Evolutionary conservation across 2,113 vertebrate genomes (phyloP), one percentile per base, ranked within the genome.

Genomic region (Orthochromis malagaraziensis): DNA sequence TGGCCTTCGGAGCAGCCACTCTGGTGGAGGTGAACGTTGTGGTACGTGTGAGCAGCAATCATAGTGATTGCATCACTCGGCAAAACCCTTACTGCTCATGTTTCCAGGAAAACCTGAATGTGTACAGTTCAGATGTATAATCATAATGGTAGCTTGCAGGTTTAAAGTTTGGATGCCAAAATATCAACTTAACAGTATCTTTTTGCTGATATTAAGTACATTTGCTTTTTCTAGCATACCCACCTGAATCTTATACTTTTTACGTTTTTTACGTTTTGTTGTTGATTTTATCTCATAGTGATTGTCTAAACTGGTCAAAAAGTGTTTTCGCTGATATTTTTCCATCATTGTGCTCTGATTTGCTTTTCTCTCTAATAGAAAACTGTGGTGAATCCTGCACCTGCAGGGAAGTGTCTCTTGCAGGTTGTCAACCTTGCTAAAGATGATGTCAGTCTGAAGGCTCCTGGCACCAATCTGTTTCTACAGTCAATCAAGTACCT

Each of bases 1-100:
- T 99, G 92, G 98, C 98, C 0, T 99, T 99, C 63, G 96, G 94
- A 89, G 96, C 97, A 51, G 98, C 98, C 82, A 96, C 98, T 4
- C 3, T 97, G 73, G 96, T 99, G 91, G 98, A 99, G 95, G 40
- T 98, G 87, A 97, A 97, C 85, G 97, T 98, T 73, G 96, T 97
- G 94, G 98, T 99, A 95, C 85, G 98, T 93, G 53, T 40, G 31
- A 77, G 14, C 14, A 60, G 2, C 4, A 57, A n/a, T 75, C 51
- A 24, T 12, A 16, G 42, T 7, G 58, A 63, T 26, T 26, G 38
- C 9, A 26, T 29, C 38, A 45, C 2, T 47, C 13, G 6, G 5
- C 24, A 47, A 47, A 75, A 11, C 9, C 14, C 24, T 47, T 40
- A 42, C 12, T 21, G 35, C 19, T 38, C 35, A 40, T 21, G n/a